Evolutionary conservation across 2,113 vertebrate genomes (phyloP), one percentile per base, ranked within the genome.

Genomic region (Meriones unguiculatus): DNA sequence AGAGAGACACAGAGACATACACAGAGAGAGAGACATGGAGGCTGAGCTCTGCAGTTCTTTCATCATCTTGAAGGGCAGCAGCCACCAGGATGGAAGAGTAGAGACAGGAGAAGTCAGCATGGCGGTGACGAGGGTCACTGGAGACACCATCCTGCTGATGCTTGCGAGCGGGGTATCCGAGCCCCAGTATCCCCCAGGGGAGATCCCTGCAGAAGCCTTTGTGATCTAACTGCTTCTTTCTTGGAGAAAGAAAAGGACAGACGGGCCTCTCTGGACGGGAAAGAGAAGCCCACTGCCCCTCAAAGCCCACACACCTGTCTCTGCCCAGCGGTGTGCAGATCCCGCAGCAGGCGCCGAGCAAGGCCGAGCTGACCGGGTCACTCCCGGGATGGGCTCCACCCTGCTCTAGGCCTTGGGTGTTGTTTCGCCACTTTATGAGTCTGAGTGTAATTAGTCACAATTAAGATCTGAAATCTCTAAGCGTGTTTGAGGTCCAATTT

Each of bases 361-460:
- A 3, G 5, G 30, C 30, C 18, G 1, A 1, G 38, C 7, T 13
- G 67, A 54, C 32, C 32, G 35, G 46, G 17, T 57, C 38, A 35
- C 54, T 64, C 59, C 8, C 11, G 38, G 35, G 59, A 50, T 14
- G 30, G 78, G 22, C 30, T 41, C 72, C 46, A n/a, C 59, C 38
- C 69, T 91, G 24, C 72, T 78, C 59, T 86, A 70, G 90, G 54
- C 65, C 14, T 73, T 13, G 0, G 92, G 65, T 76, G 7, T 85
- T 41, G 41, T 90, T 97, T 73, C 57, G 87, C 82, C 89, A 0
- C 67, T 97, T 97, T 93, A 95, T 87, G 93, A 96, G 50, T 89
- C 91, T 89, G 94, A 28, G 76, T 94, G 86, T 67, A 97, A 97
- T 95, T 90, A 96, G 89, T 96, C 87, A 94, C 64, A 87, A 94